Evolutionary conservation across 2,797 vertebrate species (phyloP).

Genomic region (Tapirus indicus): DNA sequence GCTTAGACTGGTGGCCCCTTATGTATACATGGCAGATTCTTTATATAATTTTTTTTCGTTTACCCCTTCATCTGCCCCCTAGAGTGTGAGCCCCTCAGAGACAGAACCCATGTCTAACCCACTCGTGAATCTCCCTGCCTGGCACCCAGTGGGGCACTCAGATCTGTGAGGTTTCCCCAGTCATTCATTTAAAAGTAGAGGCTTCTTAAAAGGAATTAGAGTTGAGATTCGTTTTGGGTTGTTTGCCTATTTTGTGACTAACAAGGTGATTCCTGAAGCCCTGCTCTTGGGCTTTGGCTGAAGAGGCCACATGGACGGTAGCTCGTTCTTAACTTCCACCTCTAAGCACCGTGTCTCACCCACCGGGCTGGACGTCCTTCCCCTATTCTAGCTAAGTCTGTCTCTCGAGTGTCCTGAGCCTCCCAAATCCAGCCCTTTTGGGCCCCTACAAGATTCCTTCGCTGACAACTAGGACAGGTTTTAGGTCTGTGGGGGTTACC

Average conservation of each 20-base stretch:
- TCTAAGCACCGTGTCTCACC: background rate
- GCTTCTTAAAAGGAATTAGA: background rate
- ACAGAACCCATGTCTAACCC: background rate
- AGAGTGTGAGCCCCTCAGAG: background rate
- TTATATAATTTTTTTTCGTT: background rate
- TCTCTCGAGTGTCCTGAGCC: background rate
- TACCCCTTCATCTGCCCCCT: background rate
- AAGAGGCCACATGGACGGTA: background rate
- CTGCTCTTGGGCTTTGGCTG: background rate
- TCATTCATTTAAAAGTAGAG: background rate
- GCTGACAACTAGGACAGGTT: background rate
- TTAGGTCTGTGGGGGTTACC: background rate
- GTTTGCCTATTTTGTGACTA: constrained; percentile 36
- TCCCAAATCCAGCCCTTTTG: background rate
- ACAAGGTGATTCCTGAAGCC: background rate
- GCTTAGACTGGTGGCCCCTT: background rate
- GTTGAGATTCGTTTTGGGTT: background rate
- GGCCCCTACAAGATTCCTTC: background rate
- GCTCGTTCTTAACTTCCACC: background rate
- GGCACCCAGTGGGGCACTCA: background rate
- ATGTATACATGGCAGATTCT: background rate
- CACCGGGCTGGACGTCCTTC: background rate
- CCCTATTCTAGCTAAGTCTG: background rate
- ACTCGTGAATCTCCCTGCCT: background rate
- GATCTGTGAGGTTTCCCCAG: background rate